These are phyloP conservation scores for Dipodomys stephensi DNA, from an alignment of 2,113 vertebrate genomes.

Conservation along the genomic window DNA sequence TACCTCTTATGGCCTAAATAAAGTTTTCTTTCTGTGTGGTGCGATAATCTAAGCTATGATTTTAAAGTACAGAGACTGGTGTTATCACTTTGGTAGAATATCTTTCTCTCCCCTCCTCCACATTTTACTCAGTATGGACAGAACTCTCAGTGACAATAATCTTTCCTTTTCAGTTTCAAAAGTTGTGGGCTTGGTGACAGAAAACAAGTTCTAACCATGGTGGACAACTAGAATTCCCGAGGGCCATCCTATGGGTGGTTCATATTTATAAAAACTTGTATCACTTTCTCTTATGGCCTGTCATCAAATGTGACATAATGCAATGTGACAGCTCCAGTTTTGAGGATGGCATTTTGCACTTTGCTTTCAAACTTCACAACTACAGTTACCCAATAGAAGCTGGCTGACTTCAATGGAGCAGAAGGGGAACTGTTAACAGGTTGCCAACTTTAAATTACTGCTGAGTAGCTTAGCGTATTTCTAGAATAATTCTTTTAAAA, in stretches of 20 bases:
- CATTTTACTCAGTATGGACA: not conserved
- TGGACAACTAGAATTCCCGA: slow-evolving; percentile 74
- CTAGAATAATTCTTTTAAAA: slow-evolving; percentile 78
- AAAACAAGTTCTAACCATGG: slow-evolving; percentile 77
- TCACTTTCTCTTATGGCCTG: slow-evolving; percentile 75
- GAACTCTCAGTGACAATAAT: slow-evolving; percentile 58
- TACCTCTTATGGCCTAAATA: not conserved
- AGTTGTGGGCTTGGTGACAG: not conserved
- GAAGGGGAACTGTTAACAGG: slow-evolving; percentile 74
- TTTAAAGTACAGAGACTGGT: not conserved
- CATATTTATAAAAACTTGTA: slow-evolving; percentile 75
- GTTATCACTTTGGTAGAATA: not conserved
- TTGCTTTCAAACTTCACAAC: slow-evolving; percentile 78
- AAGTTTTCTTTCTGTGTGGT: not conserved
- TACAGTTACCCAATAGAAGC: slow-evolving; percentile 74
- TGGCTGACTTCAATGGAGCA: slow-evolving; percentile 78
- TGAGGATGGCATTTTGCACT: slow-evolving; percentile 82
- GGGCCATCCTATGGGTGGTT: slow-evolving; percentile 56
- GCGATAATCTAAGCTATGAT: not conserved
- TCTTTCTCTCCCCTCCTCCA: not conserved
- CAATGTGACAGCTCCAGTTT: slow-evolving; percentile 82
- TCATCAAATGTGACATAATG: slow-evolving; percentile 83
- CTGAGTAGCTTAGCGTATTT: slow-evolving; percentile 74
- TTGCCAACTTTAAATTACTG: slow-evolving; percentile 85
- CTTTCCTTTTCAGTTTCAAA: slow-evolving; percentile 71